Percentiles rank a stretch among this genome's conserved stretches.
Evolutionary conservation across 1,140 invertebrate species (phyloP).

Genomic region (Zaprionus capensis): DNA sequence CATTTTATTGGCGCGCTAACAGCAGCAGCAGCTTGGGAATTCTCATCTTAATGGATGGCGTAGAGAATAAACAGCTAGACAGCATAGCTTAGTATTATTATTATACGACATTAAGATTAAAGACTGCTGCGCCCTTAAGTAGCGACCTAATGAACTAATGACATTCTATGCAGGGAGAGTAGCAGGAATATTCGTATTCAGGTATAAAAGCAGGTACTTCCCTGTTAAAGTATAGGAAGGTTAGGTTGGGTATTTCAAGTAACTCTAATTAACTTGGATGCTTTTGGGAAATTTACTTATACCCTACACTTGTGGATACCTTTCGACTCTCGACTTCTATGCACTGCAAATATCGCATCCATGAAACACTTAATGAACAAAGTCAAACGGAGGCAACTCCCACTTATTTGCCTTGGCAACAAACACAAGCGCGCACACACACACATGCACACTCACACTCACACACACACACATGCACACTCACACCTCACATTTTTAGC

Average conservation of each 20-base stretch:
- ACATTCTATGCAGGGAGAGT: background rate
- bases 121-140: background rate
- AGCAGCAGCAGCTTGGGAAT: constrained; percentile 6
- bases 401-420: constrained; percentile 50
- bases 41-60: background rate
- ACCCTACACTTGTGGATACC: background rate
- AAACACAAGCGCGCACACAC: constrained; percentile 23
- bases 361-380: constrained; percentile 1
- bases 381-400: constrained; percentile 26
- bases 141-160: background rate
- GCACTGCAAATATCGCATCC: background rate
- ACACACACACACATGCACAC: constrained; percentile 6
- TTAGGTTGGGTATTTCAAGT: background rate
- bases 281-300: background rate
- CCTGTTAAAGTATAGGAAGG: background rate
- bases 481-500: constrained; percentile 53
- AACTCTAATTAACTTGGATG: background rate
- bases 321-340: background rate
- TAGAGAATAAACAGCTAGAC: background rate
- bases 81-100: background rate
- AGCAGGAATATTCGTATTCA: no score
- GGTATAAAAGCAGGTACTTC: background rate
- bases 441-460: background rate
- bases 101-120: constrained; percentile 1
- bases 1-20: constrained; percentile 14